Evolutionary conservation across 2,888 invertebrate genomes (phyloP).

Genomic region (Mythimna impura): DNA sequence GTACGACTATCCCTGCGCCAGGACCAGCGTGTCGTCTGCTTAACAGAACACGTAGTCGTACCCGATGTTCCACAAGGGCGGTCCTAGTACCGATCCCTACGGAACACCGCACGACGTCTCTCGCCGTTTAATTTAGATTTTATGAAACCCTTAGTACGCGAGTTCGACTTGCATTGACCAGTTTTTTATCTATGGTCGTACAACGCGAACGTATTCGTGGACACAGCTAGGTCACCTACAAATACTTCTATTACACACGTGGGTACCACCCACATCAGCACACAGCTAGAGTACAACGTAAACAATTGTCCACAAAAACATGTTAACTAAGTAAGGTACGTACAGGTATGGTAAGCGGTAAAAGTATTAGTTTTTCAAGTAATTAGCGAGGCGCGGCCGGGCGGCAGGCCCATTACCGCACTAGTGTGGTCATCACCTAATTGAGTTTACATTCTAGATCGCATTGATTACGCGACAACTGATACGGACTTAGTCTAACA

Average conservation of each 20-base stretch:
- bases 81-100: too few relatives aligned
- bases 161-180: too few relatives aligned
- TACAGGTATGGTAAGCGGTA: slow-evolving; percentile 44
- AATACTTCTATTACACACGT: background rate
- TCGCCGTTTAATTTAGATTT: too few relatives aligned
- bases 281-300: slow-evolving; percentile 7
- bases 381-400: slow-evolving; percentile 61
- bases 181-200: too few relatives aligned
- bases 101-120: too few relatives aligned
- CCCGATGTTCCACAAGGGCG: too few relatives aligned
- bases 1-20: too few relatives aligned
- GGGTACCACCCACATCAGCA: background rate
- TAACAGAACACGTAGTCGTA: too few relatives aligned
- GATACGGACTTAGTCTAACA: slow-evolving; percentile 37
- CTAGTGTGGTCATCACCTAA: slow-evolving; percentile 48
- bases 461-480: slow-evolving; percentile 55
- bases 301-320: slow-evolving; percentile 39
- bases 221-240: background rate
- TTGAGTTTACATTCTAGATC: slow-evolving; percentile 49
- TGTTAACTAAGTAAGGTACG: slow-evolving; percentile 45
- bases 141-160: too few relatives aligned
- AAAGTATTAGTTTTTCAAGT: slow-evolving; percentile 62
- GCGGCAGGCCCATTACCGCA: slow-evolving; percentile 26
- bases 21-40: too few relatives aligned
- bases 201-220: too few relatives aligned